Base-by-base conservation (phyloP, 2,113 vertebrate species). In the Cyprinus carpio region DNA sequence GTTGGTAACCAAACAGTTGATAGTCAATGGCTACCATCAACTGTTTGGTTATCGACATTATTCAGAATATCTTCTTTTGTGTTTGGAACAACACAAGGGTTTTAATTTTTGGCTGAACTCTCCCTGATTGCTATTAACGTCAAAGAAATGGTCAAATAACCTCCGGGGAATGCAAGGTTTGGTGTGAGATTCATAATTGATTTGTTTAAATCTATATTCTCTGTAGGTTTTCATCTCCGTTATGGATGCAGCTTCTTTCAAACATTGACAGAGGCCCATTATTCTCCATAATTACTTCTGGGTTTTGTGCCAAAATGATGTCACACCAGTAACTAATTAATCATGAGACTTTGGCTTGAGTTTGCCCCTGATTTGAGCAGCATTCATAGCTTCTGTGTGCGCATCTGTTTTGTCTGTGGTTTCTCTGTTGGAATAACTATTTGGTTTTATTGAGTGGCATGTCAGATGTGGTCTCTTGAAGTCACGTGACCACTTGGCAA, bases 401-500 rank as follows among this genome's bases (percentile, higher is more conserved):
- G 8, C 8, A 60, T 60, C 8, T 29, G 12, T 80, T 43, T 64
- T 46, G n/a, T 46, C 72, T 75, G 46, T 84, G 25, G 25, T 29
- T 10, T 40, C 20, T 64, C 51, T 54, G 29, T 72, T 83, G 46
- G 20, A 34, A 43, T 25, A 34, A 31, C 18, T 23, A 4, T 12
- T 6, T 60, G 64, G 65, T 85, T 81, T 40, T 7, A 82, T 18
- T 31, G 27, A 13, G 6, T 60, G 60, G 5, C 13, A 25, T n/a
- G 60, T 69, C 10, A 31, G 58, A 75, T 13, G 40, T 29, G 25
- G 43, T 77, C 6, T 56, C 18, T 81, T 40, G 5, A 62, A 37
- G 37, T 75, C 9, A 75, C 40, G 46, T 31, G 51, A 75, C 76
- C 31, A n/a, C 67, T 62, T 40, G 40, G 76, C 76, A 72, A 49